Evolutionary conservation across 2,113 vertebrate genomes (phyloP), one percentile per base, ranked within the genome.

Genomic region (Rissa tridactyla): DNA sequence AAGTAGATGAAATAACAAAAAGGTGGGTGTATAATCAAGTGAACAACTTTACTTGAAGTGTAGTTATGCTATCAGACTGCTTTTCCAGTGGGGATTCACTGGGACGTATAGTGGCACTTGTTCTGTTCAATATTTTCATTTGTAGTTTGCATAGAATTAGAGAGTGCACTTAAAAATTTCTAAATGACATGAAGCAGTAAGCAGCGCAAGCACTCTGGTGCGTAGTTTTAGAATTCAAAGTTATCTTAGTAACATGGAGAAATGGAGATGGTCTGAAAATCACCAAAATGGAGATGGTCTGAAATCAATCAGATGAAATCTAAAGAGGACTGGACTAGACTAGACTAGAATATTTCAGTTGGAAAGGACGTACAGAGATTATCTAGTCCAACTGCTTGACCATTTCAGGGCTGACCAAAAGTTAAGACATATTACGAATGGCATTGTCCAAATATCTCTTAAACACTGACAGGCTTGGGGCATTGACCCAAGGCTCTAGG

Each of bases 401-500:
- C 5, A 13, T 0, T 44, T 66, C 10, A 18, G 23, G 25, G 9
- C 19, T 61, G 16, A 57, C 9, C 46, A 82, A 61, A 66, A 42
- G 6, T 13, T 54, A 54, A 64, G 47, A 9, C 26, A 23, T 23
- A 5, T 36, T 71, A 16, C 12, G 79, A 36, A 49, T 7, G 15
- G 0, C 26, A 23, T 69, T 69, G 6, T 52, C 26, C 22, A 64
- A 82, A 68, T 15, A 15, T 1, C 15, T 66, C 6, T 89, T 38
- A 46, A 77, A 57, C 13, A 27, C 32, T 46, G 15, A 42, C 5
- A 46, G 42, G 5, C 25, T 10, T 73, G 20, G 6, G 14, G 5
- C 17, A 72, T 55, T 0, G 0, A 36, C 3, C 5, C 51, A 49
- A 49, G 21, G 20, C 36, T 51, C 32, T n/a, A 77, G 18, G 18